These are phyloP conservation scores for Laticauda laticaudata DNA, from an alignment of 2,113 vertebrate genomes.

Conservation along the genomic window DNA sequence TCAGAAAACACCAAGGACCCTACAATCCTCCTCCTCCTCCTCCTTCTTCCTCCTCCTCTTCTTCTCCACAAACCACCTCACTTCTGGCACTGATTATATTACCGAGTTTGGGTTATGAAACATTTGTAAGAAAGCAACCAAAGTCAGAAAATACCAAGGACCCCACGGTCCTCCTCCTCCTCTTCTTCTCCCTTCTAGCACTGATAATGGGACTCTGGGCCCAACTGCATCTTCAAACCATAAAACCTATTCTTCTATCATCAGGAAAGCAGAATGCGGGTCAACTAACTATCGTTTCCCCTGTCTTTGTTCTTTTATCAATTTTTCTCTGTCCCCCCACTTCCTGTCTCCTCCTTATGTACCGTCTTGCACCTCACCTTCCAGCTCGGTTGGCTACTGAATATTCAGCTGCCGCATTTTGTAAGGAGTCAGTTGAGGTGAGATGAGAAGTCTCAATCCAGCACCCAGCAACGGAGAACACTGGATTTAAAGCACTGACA, in stretches of 20 bases:
- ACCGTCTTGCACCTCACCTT: slow-evolving; percentile 2
- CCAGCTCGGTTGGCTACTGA: slow-evolving; percentile 5
- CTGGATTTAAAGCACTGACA: slow-evolving; percentile 35
- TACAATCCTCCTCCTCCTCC: too few species aligned
- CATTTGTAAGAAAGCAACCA: too few species aligned
- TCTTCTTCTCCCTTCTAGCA: not conserved
- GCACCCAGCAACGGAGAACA: slow-evolving; percentile 16
- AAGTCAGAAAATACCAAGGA: too few species aligned
- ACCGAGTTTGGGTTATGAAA: too few species aligned
- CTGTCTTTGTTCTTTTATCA: not conserved
- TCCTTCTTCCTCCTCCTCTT: too few species aligned
- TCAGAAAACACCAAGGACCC: too few species aligned
- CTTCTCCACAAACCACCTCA: too few species aligned
- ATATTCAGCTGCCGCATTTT: slow-evolving; percentile 26
- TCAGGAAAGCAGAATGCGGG: not conserved
- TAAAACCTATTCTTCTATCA: too few species aligned
- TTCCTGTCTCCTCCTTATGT: too few species aligned
- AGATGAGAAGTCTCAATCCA: slow-evolving; percentile 22
- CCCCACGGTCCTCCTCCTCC: too few species aligned
- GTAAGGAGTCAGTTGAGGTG: slow-evolving; percentile 2
- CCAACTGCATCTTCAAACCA: not conserved
- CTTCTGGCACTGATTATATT: too few species aligned
- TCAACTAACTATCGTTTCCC: not conserved
- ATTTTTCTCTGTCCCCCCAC: not conserved
- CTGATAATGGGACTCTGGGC: not conserved